phyloP scores from a whole-genome alignment of 2,797 vertebrate species.

The Chloroceryle amazona region DNA sequence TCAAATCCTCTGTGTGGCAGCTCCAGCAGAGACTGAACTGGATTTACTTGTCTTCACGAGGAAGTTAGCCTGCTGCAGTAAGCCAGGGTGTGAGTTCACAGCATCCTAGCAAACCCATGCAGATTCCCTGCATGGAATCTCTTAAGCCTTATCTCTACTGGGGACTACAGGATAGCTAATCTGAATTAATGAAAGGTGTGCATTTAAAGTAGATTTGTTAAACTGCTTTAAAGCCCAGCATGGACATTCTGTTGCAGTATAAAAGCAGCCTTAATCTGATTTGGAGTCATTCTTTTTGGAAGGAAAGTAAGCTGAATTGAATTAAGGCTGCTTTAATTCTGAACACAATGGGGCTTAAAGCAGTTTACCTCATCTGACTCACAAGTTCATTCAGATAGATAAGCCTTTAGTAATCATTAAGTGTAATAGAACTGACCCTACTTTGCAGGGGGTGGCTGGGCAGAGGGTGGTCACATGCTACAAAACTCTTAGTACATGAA shows the following conservation, averaged over 20 bases:
- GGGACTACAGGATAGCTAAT: constrained; percentile 11
- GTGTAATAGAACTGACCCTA: neutral
- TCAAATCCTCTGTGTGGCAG: neutral
- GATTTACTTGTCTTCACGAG: neutral
- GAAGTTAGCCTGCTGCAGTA: neutral
- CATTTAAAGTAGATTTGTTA: constrained; percentile 68
- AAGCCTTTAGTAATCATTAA: neutral
- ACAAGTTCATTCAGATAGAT: constrained; percentile 48
- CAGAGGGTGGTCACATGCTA: neutral
- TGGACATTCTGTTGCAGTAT: constrained; percentile 75
- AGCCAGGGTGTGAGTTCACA: constrained; percentile 15
- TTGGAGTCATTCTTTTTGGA: constrained; percentile 58
- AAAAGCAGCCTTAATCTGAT: constrained; percentile 74
- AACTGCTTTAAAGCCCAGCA: constrained; percentile 71
- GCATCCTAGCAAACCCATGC: neutral
- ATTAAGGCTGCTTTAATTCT: constrained; percentile 73
- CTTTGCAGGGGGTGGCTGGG: neutral
- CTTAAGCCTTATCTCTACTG: neutral
- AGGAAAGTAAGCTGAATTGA: constrained; percentile 63
- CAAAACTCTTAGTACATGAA: neutral
- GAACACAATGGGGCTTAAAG: constrained; percentile 73
- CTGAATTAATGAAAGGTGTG: constrained; percentile 49
- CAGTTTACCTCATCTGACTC: constrained; percentile 73
- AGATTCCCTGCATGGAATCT: neutral
- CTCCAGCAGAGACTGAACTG: neutral